Evolutionary conservation across 2,797 vertebrate species (phyloP).

Genomic region (Lophius americanus): DNA sequence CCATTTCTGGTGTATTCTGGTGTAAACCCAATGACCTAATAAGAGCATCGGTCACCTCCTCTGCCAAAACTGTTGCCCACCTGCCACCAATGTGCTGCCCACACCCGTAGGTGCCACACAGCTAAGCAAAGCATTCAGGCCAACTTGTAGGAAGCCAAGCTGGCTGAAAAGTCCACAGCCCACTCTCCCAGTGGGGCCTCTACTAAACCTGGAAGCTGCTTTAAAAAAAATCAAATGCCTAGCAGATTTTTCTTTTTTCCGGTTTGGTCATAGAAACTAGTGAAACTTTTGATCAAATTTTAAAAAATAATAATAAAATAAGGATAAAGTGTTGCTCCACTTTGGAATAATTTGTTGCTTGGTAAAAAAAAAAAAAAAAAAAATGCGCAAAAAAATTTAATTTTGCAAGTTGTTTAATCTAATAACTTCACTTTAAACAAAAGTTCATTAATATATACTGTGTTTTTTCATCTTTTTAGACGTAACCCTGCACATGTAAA

Average conservation of each 20-base stretch:
- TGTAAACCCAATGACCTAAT: conserved; percentile 36
- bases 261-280: background rate
- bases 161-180: conserved; percentile 9
- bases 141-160: conserved; percentile 30
- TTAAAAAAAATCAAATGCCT: background rate
- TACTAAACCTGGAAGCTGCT: background rate
- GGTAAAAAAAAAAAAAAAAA: background rate
- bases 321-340: background rate
- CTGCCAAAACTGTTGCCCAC: conserved; percentile 40
- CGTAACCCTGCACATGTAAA: too few species aligned
- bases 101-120: conserved; percentile 29
- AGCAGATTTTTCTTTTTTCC: background rate
- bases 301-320: too few species aligned
- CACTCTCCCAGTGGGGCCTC: conserved; percentile 18
- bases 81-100: conserved; percentile 29
- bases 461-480: too few species aligned
- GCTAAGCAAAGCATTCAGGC: conserved; percentile 54
- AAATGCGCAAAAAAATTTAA: too few species aligned
- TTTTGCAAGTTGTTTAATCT: too few species aligned
- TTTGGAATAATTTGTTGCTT: background rate
- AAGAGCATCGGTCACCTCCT: conserved; percentile 6
- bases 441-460: too few species aligned
- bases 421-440: too few species aligned
- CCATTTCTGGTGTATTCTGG: conserved; percentile 28
- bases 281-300: too few species aligned